These are phyloP conservation scores for Anolis sagrei DNA, from an alignment of 2,113 vertebrate genomes.

Conservation along the genomic window DNA sequence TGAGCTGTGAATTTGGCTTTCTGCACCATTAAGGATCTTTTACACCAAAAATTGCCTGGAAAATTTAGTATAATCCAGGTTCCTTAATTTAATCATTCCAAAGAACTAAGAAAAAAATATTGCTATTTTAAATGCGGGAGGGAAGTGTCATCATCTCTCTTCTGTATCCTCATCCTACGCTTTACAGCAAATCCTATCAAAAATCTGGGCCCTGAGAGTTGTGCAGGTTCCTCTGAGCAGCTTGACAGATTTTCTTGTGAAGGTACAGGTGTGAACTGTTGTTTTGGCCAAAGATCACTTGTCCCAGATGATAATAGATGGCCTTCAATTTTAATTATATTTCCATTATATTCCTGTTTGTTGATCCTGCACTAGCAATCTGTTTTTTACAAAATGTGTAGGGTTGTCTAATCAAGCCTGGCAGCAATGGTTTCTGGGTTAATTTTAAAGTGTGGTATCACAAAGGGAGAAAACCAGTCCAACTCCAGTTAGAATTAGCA, in stretches of 20 bases:
- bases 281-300: neutral
- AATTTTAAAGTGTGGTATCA: neutral
- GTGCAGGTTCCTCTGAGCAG: neutral
- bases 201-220: neutral
- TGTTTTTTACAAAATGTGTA: neutral
- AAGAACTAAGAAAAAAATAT: no score
- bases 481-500: neutral
- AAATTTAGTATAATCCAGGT: neutral
- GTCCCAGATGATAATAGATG: neutral
- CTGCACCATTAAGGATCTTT: neutral
- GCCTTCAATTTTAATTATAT: neutral
- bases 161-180: neutral
- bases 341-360: neutral
- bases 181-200: neutral
- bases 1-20: neutral
- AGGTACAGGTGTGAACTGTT: neutral
- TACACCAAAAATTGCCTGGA: neutral
- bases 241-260: neutral
- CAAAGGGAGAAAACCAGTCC: neutral
- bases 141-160: neutral
- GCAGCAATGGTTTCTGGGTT: neutral
- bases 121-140: neutral
- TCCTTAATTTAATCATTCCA: no score
- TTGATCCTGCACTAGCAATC: neutral
- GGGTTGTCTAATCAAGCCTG: no score